Base-by-base conservation (phyloP, 2,797 vertebrate species). In the Austrolebias charrua region DNA sequence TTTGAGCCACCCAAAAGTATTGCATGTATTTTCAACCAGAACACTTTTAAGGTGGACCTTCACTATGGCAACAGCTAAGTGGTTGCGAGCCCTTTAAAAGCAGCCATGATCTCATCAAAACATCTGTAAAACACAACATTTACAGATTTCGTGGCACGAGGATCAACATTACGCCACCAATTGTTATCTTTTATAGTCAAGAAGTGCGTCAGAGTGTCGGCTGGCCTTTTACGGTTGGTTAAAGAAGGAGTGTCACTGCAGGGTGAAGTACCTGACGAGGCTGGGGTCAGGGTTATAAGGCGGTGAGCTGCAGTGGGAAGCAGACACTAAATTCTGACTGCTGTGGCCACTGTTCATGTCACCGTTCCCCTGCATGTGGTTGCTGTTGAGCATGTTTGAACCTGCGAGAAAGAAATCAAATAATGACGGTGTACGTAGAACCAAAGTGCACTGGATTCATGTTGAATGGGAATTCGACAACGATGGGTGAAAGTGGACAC, bases 241-340 rank as follows among this genome's bases (percentile, higher is more conserved):
- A 84, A 76, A 82, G 72, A 76, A 67, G 78, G 74, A 88, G 84
- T 91, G 90, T 92, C 92, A 93, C 87, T 92, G 92, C 89, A 94
- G 90, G 76, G 9, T 82, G 78, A 91, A 91, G 87, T 94, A 99
- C 98, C 97, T 99, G 94, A 98, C 92, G 0, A 98, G 95, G 92
- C 94, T 94, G 89, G 97, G 95, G 89, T 99, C 97, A 1, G 97
- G 95, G 65, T 95, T 97, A 93, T 99, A 98, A 8, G 97, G 97
- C n/a, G 97, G 96, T 0, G 96, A 96, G 40, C 94, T 96, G 91
- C 96, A 98, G 88, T 98, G 96, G 0, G 97, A 95, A 28, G 95
- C 94, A 0, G 96, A 95, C 78, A 96, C 93, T 94, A 98, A 91
- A 64, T 95, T 85, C 90, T 99, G 97, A 47, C 94, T 93, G 0